Evolutionary conservation across 2,888 invertebrate genomes (phyloP).

Genomic region (Xestia xanthographa): DNA sequence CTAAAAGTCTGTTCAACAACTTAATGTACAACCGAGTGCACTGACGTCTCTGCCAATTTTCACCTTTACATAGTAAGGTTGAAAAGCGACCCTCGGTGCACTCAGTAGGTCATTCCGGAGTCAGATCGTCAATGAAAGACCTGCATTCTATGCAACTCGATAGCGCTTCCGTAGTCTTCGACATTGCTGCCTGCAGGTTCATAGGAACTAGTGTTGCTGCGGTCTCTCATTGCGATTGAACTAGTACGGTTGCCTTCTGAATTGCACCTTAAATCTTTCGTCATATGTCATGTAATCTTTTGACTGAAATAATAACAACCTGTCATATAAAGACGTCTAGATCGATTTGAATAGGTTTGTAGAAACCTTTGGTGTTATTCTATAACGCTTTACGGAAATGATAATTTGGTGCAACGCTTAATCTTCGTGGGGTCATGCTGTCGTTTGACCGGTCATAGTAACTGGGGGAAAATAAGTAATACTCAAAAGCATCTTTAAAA

Average conservation of each 20-base stretch:
- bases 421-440: not conserved
- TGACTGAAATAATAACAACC: not conserved
- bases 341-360: not conserved
- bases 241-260: not conserved
- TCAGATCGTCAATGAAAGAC: not conserved
- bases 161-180: not conserved
- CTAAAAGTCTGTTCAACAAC: not conserved
- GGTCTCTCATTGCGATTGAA: not conserved
- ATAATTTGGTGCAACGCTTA: slow-evolving; percentile 25
- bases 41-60: not conserved
- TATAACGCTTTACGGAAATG: slow-evolving; percentile 40
- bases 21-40: not conserved
- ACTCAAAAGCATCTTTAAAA: not conserved
- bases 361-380: not conserved
- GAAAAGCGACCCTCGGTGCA: no score
- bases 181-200: not conserved
- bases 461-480: no score
- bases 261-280: not conserved
- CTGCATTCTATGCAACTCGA: not conserved
- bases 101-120: not conserved
- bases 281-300: not conserved
- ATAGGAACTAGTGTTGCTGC: not conserved
- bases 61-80: no score
- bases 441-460: not conserved
- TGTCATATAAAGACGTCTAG: not conserved